Evolutionary conservation across 92 coral and sea anemone species (phyloP).

Genomic region (Palythoa caribaeorum): DNA sequence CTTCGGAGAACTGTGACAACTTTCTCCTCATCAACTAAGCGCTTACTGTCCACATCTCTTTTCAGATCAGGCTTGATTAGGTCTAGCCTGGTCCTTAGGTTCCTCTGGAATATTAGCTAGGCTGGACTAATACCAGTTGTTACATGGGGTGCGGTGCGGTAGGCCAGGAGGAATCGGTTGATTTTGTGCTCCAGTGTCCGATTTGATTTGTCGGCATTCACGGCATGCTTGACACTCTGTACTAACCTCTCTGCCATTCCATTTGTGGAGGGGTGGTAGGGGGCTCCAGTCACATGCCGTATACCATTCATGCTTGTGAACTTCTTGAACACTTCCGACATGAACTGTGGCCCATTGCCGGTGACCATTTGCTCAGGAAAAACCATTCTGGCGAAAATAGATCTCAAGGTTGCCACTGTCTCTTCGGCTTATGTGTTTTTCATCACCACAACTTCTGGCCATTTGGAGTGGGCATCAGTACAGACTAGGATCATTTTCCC

Average conservation of each 20-base stretch:
- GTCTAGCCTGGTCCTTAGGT: constrained; percentile 50
- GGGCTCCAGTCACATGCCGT: constrained; percentile 62
- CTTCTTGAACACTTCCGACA: constrained; percentile 51
- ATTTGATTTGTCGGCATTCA: constrained; percentile 53
- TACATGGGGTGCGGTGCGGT: constrained; percentile 49
- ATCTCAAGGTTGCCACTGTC: constrained; percentile 45
- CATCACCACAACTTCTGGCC: constrained; percentile 55
- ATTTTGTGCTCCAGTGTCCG: constrained; percentile 57
- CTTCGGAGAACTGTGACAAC: constrained; percentile 39
- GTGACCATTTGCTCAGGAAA: constrained; percentile 60
- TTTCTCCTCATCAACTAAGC: constrained; percentile 32
- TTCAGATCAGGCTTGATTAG: constrained; percentile 55
- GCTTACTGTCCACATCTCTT: constrained; percentile 51
- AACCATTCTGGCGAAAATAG: constrained; percentile 56
- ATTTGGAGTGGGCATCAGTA: constrained; percentile 55
- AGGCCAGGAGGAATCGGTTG: constrained; percentile 52
- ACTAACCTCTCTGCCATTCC: constrained; percentile 60
- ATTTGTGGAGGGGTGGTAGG: not conserved
- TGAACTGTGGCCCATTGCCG: not conserved
- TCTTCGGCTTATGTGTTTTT: constrained; percentile 52
- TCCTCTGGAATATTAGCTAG: constrained; percentile 47
- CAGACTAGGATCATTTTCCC: constrained; percentile 53
- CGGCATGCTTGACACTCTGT: constrained; percentile 63
- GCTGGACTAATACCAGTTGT: constrained; percentile 62
- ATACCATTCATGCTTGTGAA: constrained; percentile 45